Evolutionary conservation across 1,140 invertebrate genomes (phyloP).

Genomic region (Zaprionus nigranus): DNA sequence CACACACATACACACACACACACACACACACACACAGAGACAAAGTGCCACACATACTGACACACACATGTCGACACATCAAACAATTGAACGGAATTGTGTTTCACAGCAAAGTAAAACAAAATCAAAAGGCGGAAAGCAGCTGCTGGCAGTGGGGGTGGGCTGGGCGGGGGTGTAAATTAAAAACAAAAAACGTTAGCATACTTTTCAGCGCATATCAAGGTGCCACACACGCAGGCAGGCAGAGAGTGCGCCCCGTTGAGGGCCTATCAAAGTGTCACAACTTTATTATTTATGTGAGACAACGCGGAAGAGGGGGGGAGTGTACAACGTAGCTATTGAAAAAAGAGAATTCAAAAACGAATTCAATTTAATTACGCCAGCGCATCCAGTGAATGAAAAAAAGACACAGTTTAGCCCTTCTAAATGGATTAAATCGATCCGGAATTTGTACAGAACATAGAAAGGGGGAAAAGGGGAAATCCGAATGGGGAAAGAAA

Average conservation of each 20-base stretch:
- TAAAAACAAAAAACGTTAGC: constrained; percentile 39
- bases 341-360: background rate
- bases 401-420: background rate
- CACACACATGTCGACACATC: constrained; percentile 17
- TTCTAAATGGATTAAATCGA: constrained; percentile 6
- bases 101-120: constrained; percentile 9
- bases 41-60: constrained; percentile 1
- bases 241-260: background rate
- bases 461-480: background rate
- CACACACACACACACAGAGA: constrained; percentile 9
- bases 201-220: constrained; percentile 29
- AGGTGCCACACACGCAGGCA: background rate
- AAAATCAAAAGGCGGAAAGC: background rate
- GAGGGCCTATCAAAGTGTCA: constrained; percentile 6
- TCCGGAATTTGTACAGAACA: background rate
- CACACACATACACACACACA: constrained; percentile 1
- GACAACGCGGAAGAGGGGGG: background rate
- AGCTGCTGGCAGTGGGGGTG: background rate
- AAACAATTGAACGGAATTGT: constrained; percentile 33
- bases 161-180: background rate
- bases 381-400: background rate
- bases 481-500: background rate
- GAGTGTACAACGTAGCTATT: background rate
- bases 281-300: constrained; percentile 10
- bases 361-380: constrained; percentile 7